Conservation (phyloP, 2,888 invertebrate species). For the Panzeria rudis region DNA sequence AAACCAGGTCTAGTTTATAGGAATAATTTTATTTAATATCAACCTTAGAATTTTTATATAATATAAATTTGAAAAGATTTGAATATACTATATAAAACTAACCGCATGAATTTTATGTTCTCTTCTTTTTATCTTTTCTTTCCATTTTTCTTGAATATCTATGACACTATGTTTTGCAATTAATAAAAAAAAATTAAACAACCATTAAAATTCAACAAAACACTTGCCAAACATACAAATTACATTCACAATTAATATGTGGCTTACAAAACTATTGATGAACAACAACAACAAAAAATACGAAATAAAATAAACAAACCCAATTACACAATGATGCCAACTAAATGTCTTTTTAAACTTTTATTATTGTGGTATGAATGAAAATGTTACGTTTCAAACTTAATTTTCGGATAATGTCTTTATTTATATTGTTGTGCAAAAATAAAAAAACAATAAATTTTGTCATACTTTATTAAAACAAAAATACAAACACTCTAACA, state of each 20-base stretch:
- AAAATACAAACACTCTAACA: conserved; percentile 19
- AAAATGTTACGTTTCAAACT: conserved; percentile 51
- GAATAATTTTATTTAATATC: neutral
- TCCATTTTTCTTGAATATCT: conserved; percentile 79
- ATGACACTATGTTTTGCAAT: conserved; percentile 67
- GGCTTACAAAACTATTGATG: conserved; percentile 29
- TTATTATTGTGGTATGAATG: conserved; percentile 54
- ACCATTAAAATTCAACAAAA: conserved; percentile 39
- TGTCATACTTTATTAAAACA: conserved; percentile 14
- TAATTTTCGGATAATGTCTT: conserved; percentile 63
- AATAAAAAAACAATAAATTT: conserved; percentile 38
- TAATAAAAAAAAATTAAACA: conserved; percentile 43
- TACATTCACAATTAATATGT: conserved; percentile 8
- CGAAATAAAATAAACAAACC: neutral
- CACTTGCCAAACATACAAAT: conserved; percentile 35
- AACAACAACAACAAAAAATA: conserved; percentile 24
- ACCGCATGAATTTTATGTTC: conserved; percentile 83
- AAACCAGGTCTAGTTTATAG: conserved; percentile 17
- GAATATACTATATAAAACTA: conserved; percentile 77
- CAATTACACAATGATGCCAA: conserved; percentile 8
- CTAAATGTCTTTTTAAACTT: conserved; percentile 59
- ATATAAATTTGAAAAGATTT: conserved; percentile 45
- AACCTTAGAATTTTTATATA: conserved; percentile 56
- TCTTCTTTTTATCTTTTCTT: conserved; percentile 81
- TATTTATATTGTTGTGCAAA: conserved; percentile 68